These are phyloP conservation scores for Hexactinellida sp. DNA, from an alignment of 37 sponge, comb jelly and placozoan genomes.

Conservation along the genomic window DNA sequence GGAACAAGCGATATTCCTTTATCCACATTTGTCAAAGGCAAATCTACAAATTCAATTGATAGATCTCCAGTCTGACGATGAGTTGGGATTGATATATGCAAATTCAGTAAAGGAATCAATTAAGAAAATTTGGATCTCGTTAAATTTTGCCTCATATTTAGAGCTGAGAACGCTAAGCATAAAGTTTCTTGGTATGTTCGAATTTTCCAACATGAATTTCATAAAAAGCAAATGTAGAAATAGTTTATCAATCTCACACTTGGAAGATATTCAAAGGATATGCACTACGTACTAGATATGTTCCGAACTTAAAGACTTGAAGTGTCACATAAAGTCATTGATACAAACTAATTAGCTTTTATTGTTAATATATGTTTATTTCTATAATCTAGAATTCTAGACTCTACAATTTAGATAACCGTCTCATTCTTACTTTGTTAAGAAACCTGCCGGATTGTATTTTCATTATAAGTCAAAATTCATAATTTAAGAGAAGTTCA, in stretches of 20 bases:
- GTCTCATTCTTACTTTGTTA: background rate
- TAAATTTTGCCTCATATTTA: background rate
- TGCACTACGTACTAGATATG: background rate
- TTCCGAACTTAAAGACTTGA: background rate
- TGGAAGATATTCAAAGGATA: background rate
- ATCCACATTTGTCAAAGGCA: no score
- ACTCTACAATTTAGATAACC: background rate
- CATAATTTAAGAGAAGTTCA: no score
- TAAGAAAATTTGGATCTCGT: background rate
- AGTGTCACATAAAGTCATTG: background rate
- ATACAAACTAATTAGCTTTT: background rate
- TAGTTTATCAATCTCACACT: background rate
- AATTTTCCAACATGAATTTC: background rate
- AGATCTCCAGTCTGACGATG: no score
- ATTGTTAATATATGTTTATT: background rate
- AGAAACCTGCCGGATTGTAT: background rate
- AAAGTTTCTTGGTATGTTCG: background rate
- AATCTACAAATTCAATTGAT: no score
- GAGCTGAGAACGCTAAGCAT: background rate
- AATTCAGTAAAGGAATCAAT: background rate
- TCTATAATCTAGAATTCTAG: background rate
- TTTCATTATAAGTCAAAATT: background rate
- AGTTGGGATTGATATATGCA: background rate
- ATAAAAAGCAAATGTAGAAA: background rate
- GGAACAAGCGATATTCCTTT: no score